Evolutionary conservation across 2,888 invertebrate species (phyloP), one percentile per base, ranked within the genome.

Genomic region (Lochmaea capreae): DNA sequence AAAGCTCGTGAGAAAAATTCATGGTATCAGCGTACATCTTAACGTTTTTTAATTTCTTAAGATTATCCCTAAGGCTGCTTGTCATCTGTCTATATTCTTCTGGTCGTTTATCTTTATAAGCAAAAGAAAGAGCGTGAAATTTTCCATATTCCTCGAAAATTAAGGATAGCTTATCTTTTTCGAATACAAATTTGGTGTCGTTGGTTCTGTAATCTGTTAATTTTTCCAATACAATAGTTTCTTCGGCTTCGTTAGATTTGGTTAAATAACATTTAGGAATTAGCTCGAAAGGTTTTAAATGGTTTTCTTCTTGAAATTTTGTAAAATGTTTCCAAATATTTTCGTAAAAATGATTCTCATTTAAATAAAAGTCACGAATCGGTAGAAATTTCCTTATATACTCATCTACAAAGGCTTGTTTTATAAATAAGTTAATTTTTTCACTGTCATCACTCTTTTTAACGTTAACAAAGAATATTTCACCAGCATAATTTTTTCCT

Each of bases 101-200:
- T 12, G 66, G 70, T 18, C 66, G 16, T 33, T 61, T 52, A 10
- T 58, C 33, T 18, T 54, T 65, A 14, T 57, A 69, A n/a, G 74
- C 74, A 22, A 75, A 68, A 4, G 74, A 75, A 3, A 75, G 9
- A 6, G 65, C 74, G 39, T 75, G 72, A 18, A 72, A 72, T 39
- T 46, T 62, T 11, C 72, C 74, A 42, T 72, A 72, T 33, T 62
- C 57, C n/a, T 65, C 39, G 1, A 71, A 62, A 12, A 75, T 71
- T 16, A 75, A 42, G 0, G 63, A 42, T 9, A 72, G 12, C 14
- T 72, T 72, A 18, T 75, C 59, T 11, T n/a, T 54, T 22, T 16
- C 33, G 26, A 75, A 65, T 4, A 65, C 18, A 12, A n/a, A 42
- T 16, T 8, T 65, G 33, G 67, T 63, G 16, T 67, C 63, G 49